Base-by-base conservation (phyloP, 2,113 vertebrate species). In the Channa maculata region DNA sequence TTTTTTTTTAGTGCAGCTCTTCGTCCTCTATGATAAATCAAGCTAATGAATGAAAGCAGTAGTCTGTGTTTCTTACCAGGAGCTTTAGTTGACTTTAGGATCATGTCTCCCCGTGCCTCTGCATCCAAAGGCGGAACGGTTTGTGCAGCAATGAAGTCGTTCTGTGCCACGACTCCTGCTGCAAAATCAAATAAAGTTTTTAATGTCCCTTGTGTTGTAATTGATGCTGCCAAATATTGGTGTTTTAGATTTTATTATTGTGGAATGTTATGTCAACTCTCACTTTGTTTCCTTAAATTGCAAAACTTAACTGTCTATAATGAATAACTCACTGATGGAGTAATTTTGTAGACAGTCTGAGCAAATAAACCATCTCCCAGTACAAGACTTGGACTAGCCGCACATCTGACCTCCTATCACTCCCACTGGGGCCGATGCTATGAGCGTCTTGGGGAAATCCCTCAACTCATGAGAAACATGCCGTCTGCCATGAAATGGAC, bases 131-230 rank as follows among this genome's bases (percentile, higher is more conserved):
- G 1, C 3, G 50, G 1, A 6, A 0, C 5, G 0, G 10, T 8
- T 0, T 0, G 60, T 0, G 62, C 39, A 2, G 52, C 33, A 5
- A 39, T 54, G 7, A 41, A 11, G 0, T 54, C 54, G 0, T 84
- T 79, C 58, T 90, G 60, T 24, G 91, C 84, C 44, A 49, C 38
- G 33, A 87, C 81, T 68, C 83, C 83, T 49, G 63, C 81, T 80
- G 77, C 24, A 46, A 75, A 77, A 63, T 15, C 39, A 75, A 37
- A 68, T 61, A 2, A 49, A 53, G 6, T 41, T 34, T 62, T 62
- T 15, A 45, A 41, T 54, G 1, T 6, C 12, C 1, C 3, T 6
- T 36, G n/a, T 13, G 11, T 39, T 41, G 12, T 13, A 8, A 75
- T 39, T 52, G 10, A 12, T n/a, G 13, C 55, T 12, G 15, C 33